Evolutionary conservation across 2,113 vertebrate genomes (phyloP).

Genomic region (Brachyhypopomus gauderio): DNA sequence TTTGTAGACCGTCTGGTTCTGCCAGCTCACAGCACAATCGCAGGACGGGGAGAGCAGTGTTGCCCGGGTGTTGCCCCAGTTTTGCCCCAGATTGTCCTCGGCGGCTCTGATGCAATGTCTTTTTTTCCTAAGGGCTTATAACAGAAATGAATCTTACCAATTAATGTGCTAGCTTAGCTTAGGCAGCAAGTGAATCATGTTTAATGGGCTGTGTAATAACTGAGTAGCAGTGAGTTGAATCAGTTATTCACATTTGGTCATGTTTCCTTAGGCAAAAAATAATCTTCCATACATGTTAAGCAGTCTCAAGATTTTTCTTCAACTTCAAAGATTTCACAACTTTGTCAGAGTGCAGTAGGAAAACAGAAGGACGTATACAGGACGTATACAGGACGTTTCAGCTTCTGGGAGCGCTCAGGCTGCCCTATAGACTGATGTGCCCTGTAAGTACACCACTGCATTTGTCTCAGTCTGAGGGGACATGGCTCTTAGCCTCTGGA

Average conservation of each 20-base stretch:
- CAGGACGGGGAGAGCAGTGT: conserved; percentile 29
- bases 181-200: not conserved
- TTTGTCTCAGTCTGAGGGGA: conserved; percentile 5
- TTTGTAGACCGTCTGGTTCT: conserved; percentile 59
- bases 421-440: too few species aligned
- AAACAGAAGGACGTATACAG: not conserved
- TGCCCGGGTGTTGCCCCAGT: too few species aligned
- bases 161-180: not conserved
- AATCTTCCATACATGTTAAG: not conserved
- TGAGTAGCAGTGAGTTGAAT: not conserved
- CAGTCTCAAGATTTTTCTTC: not conserved
- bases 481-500: not conserved
- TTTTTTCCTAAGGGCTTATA: conserved; percentile 11
- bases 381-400: not conserved
- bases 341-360: not conserved
- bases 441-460: not conserved
- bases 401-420: too few species aligned
- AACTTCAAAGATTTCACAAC: not conserved
- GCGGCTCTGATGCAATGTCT: conserved; percentile 13
- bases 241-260: not conserved
- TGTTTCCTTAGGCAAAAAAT: not conserved
- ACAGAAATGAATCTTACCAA: not conserved
- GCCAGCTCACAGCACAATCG: conserved; percentile 48
- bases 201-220: not conserved
- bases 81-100: not conserved